phyloP scores from a whole-genome alignment of 2,888 invertebrate genomes.

The Diachrysia chrysitis region DNA sequence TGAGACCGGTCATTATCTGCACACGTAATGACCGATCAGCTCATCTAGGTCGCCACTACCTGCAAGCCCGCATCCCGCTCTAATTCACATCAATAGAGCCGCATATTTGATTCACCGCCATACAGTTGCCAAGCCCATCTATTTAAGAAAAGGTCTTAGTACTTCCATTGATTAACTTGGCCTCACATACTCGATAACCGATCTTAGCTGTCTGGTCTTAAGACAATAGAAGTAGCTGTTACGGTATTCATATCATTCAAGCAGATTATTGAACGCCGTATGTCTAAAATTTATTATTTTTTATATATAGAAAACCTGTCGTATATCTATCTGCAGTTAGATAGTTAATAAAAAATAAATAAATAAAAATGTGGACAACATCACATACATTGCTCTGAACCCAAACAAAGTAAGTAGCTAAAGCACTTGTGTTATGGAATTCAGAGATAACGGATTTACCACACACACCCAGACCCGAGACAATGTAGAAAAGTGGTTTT shows the following conservation, averaged over 20 bases:
- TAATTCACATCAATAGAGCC: constrained; percentile 30
- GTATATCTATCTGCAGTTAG: too few relatives aligned
- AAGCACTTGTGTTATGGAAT: too few relatives aligned
- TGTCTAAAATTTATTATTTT: neutral
- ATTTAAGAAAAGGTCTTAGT: neutral
- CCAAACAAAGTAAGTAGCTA: too few relatives aligned
- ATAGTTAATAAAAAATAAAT: too few relatives aligned
- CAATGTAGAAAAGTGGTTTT: too few relatives aligned
- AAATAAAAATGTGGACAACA: too few relatives aligned
- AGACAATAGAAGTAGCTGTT: neutral
- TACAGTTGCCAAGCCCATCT: neutral
- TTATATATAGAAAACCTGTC: neutral
- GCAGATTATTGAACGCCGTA: neutral
- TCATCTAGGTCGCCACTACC: constrained; percentile 55
- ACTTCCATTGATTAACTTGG: constrained; percentile 2
- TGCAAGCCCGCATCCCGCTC: constrained; percentile 28
- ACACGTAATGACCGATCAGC: constrained; percentile 13
- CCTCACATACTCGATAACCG: neutral
- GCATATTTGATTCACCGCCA: constrained; percentile 12
- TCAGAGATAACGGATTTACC: too few relatives aligned
- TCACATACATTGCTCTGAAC: too few relatives aligned
- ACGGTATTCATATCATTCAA: neutral
- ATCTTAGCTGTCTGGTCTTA: neutral
- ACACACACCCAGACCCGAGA: too few relatives aligned
- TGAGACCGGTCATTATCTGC: constrained; percentile 26